These are phyloP conservation scores for Atrichornis clamosus DNA, from an alignment of 2,113 vertebrate species.

Conservation along the genomic window DNA sequence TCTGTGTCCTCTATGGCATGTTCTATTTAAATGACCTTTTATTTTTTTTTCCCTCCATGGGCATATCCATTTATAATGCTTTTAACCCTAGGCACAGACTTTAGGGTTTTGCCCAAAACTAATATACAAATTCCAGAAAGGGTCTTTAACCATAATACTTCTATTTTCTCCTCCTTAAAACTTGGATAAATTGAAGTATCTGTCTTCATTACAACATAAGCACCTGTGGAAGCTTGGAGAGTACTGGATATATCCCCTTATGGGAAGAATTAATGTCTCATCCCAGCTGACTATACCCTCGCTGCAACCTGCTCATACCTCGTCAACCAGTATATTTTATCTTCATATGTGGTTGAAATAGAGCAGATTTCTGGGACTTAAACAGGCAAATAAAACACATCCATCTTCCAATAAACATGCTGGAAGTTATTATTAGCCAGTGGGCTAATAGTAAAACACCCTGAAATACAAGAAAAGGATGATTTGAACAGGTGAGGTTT, in stretches of 20 bases:
- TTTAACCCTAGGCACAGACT: slow-evolving; percentile 8
- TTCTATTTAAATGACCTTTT: neutral
- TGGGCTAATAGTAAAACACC: slow-evolving; percentile 50
- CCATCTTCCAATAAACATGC: slow-evolving; percentile 73
- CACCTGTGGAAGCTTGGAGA: slow-evolving; percentile 47
- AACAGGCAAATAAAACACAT: slow-evolving; percentile 76
- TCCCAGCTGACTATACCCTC: slow-evolving; percentile 55
- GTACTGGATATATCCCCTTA: slow-evolving; percentile 4
- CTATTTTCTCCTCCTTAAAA: slow-evolving; percentile 53
- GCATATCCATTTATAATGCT: slow-evolving; percentile 24
- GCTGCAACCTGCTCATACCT: slow-evolving; percentile 70
- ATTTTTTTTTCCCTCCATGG: neutral
- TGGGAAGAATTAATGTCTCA: slow-evolving; percentile 63
- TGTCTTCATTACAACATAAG: slow-evolving; percentile 57
- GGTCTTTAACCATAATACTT: slow-evolving; percentile 54
- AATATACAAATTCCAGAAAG: slow-evolving; percentile 49
- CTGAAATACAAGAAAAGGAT: slow-evolving; percentile 30
- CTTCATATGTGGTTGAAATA: slow-evolving; percentile 76
- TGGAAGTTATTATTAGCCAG: slow-evolving; percentile 70
- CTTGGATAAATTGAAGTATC: slow-evolving; percentile 55
- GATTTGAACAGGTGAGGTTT: slow-evolving; percentile 55
- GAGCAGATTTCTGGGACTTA: slow-evolving; percentile 74
- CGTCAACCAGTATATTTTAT: slow-evolving; percentile 72
- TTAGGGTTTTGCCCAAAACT: slow-evolving; percentile 32
- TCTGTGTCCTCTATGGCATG: neutral